A percentile compares a stretch with the other conserved stretches of the same genome.
Conservation (phyloP, 2,113 vertebrate genomes). For the Prolemur simus region DNA sequence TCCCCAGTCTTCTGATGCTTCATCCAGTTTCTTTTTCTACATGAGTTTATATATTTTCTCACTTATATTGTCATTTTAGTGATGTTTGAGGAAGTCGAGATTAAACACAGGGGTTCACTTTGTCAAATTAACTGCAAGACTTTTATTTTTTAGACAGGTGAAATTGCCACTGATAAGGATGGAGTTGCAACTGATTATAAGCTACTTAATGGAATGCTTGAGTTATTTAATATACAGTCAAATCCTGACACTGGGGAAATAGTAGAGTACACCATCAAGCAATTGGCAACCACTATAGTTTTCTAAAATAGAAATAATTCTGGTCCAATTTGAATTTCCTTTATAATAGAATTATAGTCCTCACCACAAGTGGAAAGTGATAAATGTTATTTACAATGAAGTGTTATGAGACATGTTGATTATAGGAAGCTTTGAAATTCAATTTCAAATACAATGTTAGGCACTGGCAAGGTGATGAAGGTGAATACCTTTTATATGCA, state of each 20-base stretch:
- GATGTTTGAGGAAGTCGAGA: background rate
- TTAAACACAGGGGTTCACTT: background rate
- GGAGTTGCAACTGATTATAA: background rate
- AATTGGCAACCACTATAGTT: background rate
- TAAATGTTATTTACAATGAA: slow-evolving; percentile 35
- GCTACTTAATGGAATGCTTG: background rate
- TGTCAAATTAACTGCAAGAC: background rate
- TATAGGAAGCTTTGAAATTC: background rate
- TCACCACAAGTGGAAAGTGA: background rate
- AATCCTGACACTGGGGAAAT: background rate
- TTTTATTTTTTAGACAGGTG: background rate
- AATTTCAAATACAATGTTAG: background rate
- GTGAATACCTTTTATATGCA: background rate
- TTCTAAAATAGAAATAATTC: slow-evolving; percentile 19
- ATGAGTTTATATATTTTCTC: background rate
- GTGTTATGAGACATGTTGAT: background rate
- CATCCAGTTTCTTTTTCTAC: background rate
- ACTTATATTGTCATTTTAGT: background rate
- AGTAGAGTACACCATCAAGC: background rate
- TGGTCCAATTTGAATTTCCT: background rate
- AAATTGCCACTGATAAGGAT: background rate
- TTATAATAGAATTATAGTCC: background rate
- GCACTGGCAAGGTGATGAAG: background rate
- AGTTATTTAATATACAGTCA: background rate
- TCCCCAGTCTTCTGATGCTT: background rate